Base-by-base conservation (phyloP, 2,888 invertebrate species). In the Apodemia duryi region DNA sequence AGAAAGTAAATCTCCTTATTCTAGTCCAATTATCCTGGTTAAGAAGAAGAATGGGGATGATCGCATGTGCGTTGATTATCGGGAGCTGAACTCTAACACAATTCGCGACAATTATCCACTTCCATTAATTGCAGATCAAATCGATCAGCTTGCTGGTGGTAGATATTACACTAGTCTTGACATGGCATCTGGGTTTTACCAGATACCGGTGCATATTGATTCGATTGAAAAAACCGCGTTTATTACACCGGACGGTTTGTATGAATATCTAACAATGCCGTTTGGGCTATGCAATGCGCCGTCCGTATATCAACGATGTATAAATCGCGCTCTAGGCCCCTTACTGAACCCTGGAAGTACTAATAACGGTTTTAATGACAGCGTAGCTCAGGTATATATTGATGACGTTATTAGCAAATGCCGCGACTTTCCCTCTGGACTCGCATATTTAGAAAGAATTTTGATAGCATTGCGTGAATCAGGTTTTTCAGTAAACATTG, bases 391-490 rank as follows among this genome's bases (percentile, higher is more conserved):
- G n/a, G 74, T 75, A 0, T 76, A 77, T 41, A 65, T 76, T 0
- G 75, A 76, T 68, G 77, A 77, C 54, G 76, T 76, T 0, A 21
- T 76, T 0, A 63, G 63, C 5, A 74, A 74, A 66, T 68, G 71
- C 49, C 13, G 49, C 0, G 63, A 72, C 38, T 68, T 73, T 29
- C 0, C 57, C 0, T 57, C 64, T 3, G 74, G 73, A 0, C 43
- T 77, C 6, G 38, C 38, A 7, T 38, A 38, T 38, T 6, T 38
- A 7, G 38, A 38, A 38, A 38, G 38, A 38, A 38, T 38, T 38
- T 38, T 38, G 38, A 38, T 38, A 38, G 38, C 38, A 38, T 38
- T 38, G 38, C 38, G 6, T 6, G 38, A 38, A 38, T 38, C 38
- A 1, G 38, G 38, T 38, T 38, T 38, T 38, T 38, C 38, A 38